phyloP scores from a whole-genome alignment of 2,113 vertebrate species.

The Grus americana region DNA sequence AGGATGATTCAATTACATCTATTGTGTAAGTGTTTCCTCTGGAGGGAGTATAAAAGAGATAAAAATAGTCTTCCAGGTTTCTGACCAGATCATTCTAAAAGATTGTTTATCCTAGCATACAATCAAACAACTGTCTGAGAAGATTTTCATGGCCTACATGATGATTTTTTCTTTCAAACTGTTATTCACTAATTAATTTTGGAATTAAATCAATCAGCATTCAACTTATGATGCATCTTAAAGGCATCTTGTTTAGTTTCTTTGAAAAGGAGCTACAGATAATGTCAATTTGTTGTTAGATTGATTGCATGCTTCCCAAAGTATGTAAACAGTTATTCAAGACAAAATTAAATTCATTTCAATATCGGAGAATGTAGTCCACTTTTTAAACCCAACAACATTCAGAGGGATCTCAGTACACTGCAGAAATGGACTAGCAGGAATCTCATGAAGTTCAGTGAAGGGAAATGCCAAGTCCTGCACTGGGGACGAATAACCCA shows the following conservation, averaged over 20 bases:
- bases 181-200: slow-evolving; percentile 36
- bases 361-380: background rate
- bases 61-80: background rate
- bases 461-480: background rate
- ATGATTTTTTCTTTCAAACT: background rate
- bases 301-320: background rate
- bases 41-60: background rate
- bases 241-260: background rate
- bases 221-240: background rate
- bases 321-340: background rate
- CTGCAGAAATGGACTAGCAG: background rate
- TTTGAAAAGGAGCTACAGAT: background rate
- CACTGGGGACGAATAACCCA: rapidly evolving
- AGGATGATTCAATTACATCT: background rate
- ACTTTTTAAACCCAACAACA: background rate
- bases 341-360: background rate
- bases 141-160: background rate
- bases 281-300: background rate
- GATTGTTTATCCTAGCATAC: background rate
- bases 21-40: background rate
- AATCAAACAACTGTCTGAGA: background rate
- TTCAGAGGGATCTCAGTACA: background rate
- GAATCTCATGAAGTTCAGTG: background rate
- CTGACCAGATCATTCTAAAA: background rate
- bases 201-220: slow-evolving; percentile 1